Conservation (phyloP, 1,140 invertebrate species). For the Thaumetopoea pityocampa region DNA sequence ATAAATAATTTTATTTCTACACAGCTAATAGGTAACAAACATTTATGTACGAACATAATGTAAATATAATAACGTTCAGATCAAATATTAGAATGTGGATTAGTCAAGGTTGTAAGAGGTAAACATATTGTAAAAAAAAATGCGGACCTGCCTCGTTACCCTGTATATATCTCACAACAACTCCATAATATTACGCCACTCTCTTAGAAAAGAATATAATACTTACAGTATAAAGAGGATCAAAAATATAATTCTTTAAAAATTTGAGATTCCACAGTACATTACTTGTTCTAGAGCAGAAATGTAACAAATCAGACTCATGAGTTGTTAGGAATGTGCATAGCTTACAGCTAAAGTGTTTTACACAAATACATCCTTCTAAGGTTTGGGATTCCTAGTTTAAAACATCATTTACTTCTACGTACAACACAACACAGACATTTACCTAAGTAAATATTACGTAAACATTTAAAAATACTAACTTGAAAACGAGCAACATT, state of each 20-base stretch:
- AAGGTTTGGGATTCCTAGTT: conserved; percentile 36
- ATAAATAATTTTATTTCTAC: conserved; percentile 39
- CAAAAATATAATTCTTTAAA: conserved; percentile 73
- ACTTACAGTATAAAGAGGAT: conserved; percentile 66
- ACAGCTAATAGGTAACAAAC: conserved; percentile 53
- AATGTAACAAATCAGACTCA: conserved; percentile 71
- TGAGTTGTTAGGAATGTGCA: conserved; percentile 70
- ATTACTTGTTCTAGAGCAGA: conserved; percentile 63
- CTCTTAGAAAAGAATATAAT: conserved; percentile 55
- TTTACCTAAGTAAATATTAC: conserved; percentile 51
- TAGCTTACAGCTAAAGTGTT: conserved; percentile 60
- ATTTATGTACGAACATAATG: conserved; percentile 34
- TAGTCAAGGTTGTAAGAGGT: conserved; percentile 33
- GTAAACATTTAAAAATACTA: conserved; percentile 35
- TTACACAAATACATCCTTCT: conserved; percentile 38
- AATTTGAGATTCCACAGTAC: conserved; percentile 61
- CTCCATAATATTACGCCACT: conserved; percentile 36
- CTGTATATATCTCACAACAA: conserved; percentile 64
- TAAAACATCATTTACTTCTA: conserved; percentile 26
- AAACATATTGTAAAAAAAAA: conserved; percentile 31
- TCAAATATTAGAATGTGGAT: conserved; percentile 18
- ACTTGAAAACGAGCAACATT: conserved; percentile 55
- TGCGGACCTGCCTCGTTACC: conserved; percentile 51
- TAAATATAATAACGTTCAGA: conserved; percentile 9
- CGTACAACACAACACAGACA: conserved; percentile 35